Base-by-base conservation (phyloP, 2,888 invertebrate genomes). In the Cantharis lateralis region DNA sequence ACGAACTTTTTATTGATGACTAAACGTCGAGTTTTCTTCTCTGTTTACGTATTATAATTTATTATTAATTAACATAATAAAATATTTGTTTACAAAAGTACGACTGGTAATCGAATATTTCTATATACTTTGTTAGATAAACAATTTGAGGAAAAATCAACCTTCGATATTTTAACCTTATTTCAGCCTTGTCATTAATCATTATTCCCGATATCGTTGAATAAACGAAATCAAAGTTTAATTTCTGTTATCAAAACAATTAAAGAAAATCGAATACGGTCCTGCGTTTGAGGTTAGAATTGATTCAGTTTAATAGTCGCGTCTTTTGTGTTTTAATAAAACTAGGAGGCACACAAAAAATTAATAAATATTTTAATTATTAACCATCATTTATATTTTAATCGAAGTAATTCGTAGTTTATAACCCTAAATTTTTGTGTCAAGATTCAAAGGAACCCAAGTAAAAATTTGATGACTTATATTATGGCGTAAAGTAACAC, bases 401-500 rank as follows among this genome's bases (percentile, higher is more conserved):
- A 2, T 48, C 7, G n/a, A n/a, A 48, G n/a, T 48, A n/a, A 7
- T 48, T 48, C 24, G 7, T 13, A 7, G 7, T 7, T 48, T 48
- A 48, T 48, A n/a, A 48, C n/a, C n/a, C n/a, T 48, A 48, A n/a
- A 48, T 48, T 48, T 48, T 48, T n/a, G 7, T n/a, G n/a, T 48
- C 1, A 48, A 48, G n/a, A n/a, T 2, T n/a, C n/a, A 9, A 48
- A 48, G n/a, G 5, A 4, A 3, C 3, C n/a, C 48, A 48, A 48
- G 13, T 48, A n/a, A 48, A 48, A 48, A 48, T 48, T 48, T n/a
- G 7, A n/a, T n/a, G 7, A 48, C n/a, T n/a, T 78, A 18, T 70
- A 15, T 81, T 76, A 61, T 76, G 82, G 11, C 62, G 0, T 70
- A 62, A 28, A 15, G 5, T 26, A 32, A 15, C 11, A 32, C 15